Conservation (phyloP, 2,888 invertebrate genomes). For the Cheilosia impressa region DNA sequence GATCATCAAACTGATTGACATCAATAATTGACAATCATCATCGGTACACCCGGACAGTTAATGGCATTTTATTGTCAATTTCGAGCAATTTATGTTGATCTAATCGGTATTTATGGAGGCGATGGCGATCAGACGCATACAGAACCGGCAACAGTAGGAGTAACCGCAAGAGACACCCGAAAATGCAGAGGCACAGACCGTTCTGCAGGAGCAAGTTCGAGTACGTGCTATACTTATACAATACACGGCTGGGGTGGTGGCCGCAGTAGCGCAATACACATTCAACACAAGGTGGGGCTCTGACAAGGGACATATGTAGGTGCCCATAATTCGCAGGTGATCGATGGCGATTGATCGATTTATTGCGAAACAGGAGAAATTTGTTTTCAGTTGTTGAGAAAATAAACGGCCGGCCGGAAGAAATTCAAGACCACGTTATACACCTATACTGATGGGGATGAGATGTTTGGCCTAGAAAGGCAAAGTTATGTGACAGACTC, state of each 20-base stretch:
- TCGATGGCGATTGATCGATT: constrained; percentile 74
- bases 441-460: constrained; percentile 27
- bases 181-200: constrained; percentile 35
- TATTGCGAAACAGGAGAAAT: constrained; percentile 64
- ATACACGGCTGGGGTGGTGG: constrained; percentile 45
- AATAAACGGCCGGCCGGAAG: constrained; percentile 18
- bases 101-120: constrained; percentile 76
- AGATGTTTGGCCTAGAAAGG: constrained; percentile 57
- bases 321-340: constrained; percentile 74
- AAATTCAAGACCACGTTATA: constrained; percentile 24
- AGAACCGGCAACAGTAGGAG: constrained; percentile 34
- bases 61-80: constrained; percentile 76
- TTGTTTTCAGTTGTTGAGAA: constrained; percentile 27
- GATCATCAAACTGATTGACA: constrained; percentile 73
- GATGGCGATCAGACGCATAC: constrained; percentile 55
- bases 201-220: constrained; percentile 25
- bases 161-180: constrained; percentile 43
- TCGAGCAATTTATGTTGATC: constrained; percentile 77
- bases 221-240: constrained; percentile 23
- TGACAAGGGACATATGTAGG: constrained; percentile 74
- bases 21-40: constrained; percentile 76
- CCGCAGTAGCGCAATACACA: constrained; percentile 13
- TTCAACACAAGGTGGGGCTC: constrained; percentile 58
- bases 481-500: constrained; percentile 43
- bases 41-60: constrained; percentile 74